Evolutionary conservation across 1,140 invertebrate genomes (phyloP), one percentile per base, ranked within the genome.

Genomic region (Mylabris phalerata): DNA sequence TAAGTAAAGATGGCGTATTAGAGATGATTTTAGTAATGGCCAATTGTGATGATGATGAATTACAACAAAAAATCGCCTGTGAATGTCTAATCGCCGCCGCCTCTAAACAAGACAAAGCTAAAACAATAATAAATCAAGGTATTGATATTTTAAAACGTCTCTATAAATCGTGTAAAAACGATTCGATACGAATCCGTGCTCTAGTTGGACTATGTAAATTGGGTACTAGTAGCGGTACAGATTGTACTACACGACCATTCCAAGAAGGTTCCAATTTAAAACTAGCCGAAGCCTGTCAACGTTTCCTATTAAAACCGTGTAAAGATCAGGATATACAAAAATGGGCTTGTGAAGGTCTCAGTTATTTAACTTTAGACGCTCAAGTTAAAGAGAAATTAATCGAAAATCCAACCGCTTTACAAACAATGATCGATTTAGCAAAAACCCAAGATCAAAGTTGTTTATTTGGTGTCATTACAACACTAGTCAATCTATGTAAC

Each of bases 11-110:
- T 65, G 94, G 95, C 19, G 90, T 99, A 60, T 80, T 98, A 50
- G 88, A 98, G 73, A 97, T 99, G 87, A 96, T 99, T 73, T 75
- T 99, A 10, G 90, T 93, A 4, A 95, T 99, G 93, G 96, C 97
- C 9, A 87, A 87, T 2, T 19, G 19, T 48, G 91, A 89, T 41
- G 82, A 87, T 26, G 82, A 87, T 67, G 51, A 80, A 11, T 72
- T 97, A 0, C 92, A 98, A 71, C 94, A 96, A 77, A 90, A 87
- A 75, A 90, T 98, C 39, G 90, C 95, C 5, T 94, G 93, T 69
- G 96, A 99, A 77, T 97, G 95, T 62, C 85, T 98, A 4, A 91
- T 98, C 62, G 93, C 94, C 19, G 94, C 95, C 9, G 89, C 96
- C 2, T 94, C 93, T 0, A 99, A 99, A 71, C 97, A 98, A 74